A percentile compares a stretch with the other conserved stretches of the same genome.
These are phyloP conservation scores for Ectobius pallidus DNA, from an alignment of 2,888 invertebrate species.

Conservation along the genomic window DNA sequence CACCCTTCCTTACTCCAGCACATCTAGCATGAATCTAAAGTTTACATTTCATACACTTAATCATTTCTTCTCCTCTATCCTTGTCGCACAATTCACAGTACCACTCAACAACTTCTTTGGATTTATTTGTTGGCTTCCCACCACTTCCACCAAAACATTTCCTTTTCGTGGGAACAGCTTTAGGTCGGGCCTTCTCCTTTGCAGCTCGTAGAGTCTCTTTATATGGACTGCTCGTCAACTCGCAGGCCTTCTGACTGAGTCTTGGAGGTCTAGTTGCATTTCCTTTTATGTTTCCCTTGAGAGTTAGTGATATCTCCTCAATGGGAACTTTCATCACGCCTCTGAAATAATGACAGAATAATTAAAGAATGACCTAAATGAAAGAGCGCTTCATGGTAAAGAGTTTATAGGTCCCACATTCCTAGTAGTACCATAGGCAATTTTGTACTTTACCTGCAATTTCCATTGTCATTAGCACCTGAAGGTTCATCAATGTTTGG, in stretches of 20 bases:
- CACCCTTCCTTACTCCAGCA: background rate
- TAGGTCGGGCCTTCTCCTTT: no score
- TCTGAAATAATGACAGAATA: background rate
- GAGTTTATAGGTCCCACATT: background rate
- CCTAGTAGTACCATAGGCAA: background rate
- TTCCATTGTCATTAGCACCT: background rate
- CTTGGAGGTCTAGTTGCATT: slow-evolving; percentile 1
- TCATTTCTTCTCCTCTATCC: slow-evolving; percentile 1
- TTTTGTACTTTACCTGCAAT: background rate
- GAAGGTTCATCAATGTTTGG: background rate
- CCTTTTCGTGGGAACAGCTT: no score
- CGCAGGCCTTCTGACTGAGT: slow-evolving; percentile 32
- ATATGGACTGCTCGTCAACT: slow-evolving; percentile 36
- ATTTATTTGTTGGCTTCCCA: background rate
- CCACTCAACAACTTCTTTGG: background rate
- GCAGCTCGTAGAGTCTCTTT: background rate
- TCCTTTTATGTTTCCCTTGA: background rate
- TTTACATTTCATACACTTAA: background rate
- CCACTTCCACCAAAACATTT: background rate
- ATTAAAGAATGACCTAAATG: background rate
- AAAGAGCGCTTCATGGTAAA: background rate
- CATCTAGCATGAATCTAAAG: no score
- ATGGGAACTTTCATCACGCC: slow-evolving; percentile 1
- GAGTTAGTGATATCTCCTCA: slow-evolving; percentile 37
- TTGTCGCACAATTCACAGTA: slow-evolving; percentile 24